These are phyloP conservation scores for Thermophis baileyi DNA, from an alignment of 2,113 vertebrate species.

Conservation along the genomic window DNA sequence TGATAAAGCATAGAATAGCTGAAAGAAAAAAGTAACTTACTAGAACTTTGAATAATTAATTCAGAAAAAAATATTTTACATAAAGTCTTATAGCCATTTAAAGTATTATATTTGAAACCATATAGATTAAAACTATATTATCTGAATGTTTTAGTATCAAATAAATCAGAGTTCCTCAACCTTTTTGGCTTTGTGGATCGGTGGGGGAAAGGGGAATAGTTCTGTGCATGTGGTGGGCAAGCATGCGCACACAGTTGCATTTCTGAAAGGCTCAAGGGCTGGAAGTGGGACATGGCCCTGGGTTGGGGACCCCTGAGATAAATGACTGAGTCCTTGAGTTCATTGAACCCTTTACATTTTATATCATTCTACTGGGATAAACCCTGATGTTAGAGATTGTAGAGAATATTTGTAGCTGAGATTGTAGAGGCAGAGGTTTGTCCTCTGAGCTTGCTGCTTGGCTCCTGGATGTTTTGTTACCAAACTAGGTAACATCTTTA, in stretches of 20 bases:
- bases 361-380: neutral
- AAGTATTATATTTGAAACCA: neutral
- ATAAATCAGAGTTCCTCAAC: neutral
- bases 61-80: neutral
- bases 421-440: neutral
- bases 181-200: neutral
- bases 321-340: neutral
- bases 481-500: neutral
- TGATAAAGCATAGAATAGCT: neutral
- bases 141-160: neutral
- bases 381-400: neutral
- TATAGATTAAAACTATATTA: neutral
- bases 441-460: neutral
- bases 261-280: neutral
- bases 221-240: too few species aligned
- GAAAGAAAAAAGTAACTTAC: neutral
- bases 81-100: neutral
- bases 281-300: neutral
- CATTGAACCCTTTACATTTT: slow-evolving; percentile 14
- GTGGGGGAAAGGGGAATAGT: neutral
- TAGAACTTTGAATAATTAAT: neutral
- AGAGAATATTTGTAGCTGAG: neutral
- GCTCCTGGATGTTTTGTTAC: neutral
- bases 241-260: neutral
- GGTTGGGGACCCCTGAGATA: neutral